Evolutionary conservation across 2,888 invertebrate species (phyloP), one percentile per base, ranked within the genome.

Genomic region (Trichogramma dendrolimi): DNA sequence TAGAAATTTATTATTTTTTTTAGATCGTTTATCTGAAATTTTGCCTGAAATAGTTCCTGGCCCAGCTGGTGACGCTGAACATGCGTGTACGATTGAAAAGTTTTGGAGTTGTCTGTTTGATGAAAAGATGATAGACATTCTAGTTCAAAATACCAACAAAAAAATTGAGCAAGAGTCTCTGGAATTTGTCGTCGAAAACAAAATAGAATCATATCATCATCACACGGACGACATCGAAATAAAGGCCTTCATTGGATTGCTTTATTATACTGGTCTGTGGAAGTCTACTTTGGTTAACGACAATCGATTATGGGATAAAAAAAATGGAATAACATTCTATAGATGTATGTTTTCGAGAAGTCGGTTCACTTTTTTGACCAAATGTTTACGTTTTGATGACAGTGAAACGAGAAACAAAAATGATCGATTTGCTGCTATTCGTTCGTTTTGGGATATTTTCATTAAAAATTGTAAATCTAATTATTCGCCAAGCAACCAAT

Each of bases 401-500:
- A 59, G 64, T 55, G 3, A 8, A 8, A 63, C 41, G 38, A 57
- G 66, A 61, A 43, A 56, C n/a, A 10, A 14, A 52, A 60, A 58
- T 10, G 67, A 68, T 48, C 62, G 50, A 58, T 67, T 69, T 14
- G 42, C 67, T 60, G 61, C 64, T 7, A 65, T 69, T 53, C 62
- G 58, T 40, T 47, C 64, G 60, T 49, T 68, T 44, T 66, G 66
- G 62, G 61, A 64, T 40, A 67, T 66, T 6, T 65, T 64, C 50
- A 68, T 62, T 51, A 44, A 10, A 1, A 48, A 55, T 40, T 39
- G 54, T 62, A 62, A 67, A 49, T 10, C 47, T 42, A 59, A 56
- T 58, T 70, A 72, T 61, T 58, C 59, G 39, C 66, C 69, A 14
- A 46, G 57, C 11, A 56, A 63, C 43, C 40, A 67, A 51, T 68